Base-by-base conservation (phyloP, 2,113 vertebrate species). In the Peromyscus polionotus region DNA sequence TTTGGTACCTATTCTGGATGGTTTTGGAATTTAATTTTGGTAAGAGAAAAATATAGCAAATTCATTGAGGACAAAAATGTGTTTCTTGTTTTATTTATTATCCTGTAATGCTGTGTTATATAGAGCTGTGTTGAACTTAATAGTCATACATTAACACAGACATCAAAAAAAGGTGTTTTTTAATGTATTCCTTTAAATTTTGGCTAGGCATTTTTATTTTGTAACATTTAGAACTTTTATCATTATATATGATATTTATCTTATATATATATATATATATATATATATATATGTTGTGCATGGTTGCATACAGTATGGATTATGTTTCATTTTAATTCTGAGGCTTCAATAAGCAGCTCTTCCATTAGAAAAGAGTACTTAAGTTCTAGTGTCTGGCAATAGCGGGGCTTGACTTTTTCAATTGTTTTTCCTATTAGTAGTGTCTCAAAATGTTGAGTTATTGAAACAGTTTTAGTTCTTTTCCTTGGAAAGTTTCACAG, bases 1-100 rank as follows among this genome's bases (percentile, higher is more conserved):
- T 76, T 68, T 89, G n/a, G 17, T 4, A 48, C 45, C 5, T 61
- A 76, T 54, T 70, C 16, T 65, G 63, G 36, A 90, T 31, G 95
- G 31, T 88, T 93, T 95, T 88, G 73, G 59, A 81, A 93, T 89
- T 96, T 65, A 95, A 94, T 87, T 61, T 95, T 61, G 33, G 1
- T 79, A 75, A 68, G 85, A 81, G 36, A 20, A 80, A 87, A 91
- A 90, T 76, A 57, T 85, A 91, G 20, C 28, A 84, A 93, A 88
- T 85, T 93, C 22, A 77, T 12, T 89, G 22, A 33, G 26, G n/a
- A 88, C 65, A 59, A 4, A 54, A 77, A 73, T 79, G 59, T 80
- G 94, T 92, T 85, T 77, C 20, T 94, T 75, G 2, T 84, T 65
- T 51, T 61, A 42, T 65, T 7, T 70, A 20, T 79, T 86, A 89